A percentile compares a stretch with the other conserved stretches of the same genome.
phyloP scores from a whole-genome alignment of 1,140 invertebrate genomes.

The Euwallacea fornicatus region DNA sequence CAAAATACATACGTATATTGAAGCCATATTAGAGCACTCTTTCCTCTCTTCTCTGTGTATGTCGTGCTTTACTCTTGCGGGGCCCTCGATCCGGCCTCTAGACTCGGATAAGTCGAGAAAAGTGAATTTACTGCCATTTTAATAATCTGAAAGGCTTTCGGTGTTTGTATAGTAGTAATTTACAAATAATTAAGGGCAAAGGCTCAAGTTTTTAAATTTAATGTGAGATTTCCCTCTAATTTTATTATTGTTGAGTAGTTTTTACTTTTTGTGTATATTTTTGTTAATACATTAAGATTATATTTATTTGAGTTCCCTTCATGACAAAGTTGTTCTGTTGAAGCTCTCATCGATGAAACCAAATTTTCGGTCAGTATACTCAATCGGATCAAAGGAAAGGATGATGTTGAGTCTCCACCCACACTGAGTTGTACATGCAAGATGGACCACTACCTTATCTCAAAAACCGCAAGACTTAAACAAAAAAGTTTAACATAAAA shows the following conservation, averaged over 20 bases:
- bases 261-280: conserved; percentile 12
- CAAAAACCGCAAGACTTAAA: too few relatives aligned
- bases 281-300: conserved; percentile 8
- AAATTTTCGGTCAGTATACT: conserved; percentile 2
- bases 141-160: conserved; percentile 30
- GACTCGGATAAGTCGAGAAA: conserved; percentile 4
- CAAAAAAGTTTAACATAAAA: too few relatives aligned
- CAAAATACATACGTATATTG: conserved; percentile 19
- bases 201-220: conserved; percentile 1
- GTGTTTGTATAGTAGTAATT: conserved; percentile 25
- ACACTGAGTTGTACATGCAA: too few relatives aligned
- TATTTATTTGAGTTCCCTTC: conserved; percentile 7
- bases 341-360: conserved; percentile 8
- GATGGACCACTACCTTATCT: too few relatives aligned
- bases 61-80: conserved; percentile 23
- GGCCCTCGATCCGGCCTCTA: neutral
- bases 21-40: conserved; percentile 34
- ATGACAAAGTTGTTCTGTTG: conserved; percentile 8
- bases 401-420: too few relatives aligned
- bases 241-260: conserved; percentile 14
- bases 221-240: conserved; percentile 11
- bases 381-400: too few relatives aligned
- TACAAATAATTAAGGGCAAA: conserved; percentile 1
- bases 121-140: conserved; percentile 31
- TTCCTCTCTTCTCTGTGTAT: conserved; percentile 26